A percentile compares a stretch with the other conserved stretches of the same genome.
Conservation (phyloP, 2,797 vertebrate genomes). For the Malacoctenus gilli region DNA sequence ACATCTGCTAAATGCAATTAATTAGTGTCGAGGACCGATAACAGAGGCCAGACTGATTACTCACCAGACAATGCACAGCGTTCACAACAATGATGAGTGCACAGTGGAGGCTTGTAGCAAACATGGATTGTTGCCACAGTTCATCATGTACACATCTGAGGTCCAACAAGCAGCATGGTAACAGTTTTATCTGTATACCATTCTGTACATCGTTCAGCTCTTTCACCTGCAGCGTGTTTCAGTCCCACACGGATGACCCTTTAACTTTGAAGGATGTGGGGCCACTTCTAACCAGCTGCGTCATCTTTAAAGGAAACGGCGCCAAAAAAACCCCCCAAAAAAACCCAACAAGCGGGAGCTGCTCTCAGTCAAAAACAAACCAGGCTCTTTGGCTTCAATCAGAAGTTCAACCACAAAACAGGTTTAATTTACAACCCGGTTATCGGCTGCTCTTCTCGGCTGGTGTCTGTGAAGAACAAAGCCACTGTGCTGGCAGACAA, state of each 20-base stretch:
- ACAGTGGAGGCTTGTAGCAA: background rate
- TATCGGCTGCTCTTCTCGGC: background rate
- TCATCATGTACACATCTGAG: background rate
- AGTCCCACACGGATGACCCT: no score
- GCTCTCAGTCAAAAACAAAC: no score
- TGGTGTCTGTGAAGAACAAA: background rate
- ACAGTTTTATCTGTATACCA: background rate
- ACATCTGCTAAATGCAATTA: background rate
- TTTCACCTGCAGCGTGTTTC: no score
- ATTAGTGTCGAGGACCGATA: background rate
- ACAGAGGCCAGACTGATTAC: constrained; percentile 6
- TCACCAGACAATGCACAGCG: background rate
- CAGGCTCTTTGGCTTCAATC: no score
- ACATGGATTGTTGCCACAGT: background rate
- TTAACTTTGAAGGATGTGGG: no score
- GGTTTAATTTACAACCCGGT: constrained; percentile 4
- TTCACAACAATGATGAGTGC: background rate
- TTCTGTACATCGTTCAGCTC: no score
- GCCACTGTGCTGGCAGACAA: background rate
- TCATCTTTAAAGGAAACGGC: no score
- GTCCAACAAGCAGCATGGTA: no score
- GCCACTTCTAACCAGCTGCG: no score
- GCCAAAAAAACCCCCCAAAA: no score
- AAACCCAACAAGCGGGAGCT: no score
- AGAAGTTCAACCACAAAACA: background rate